Base-by-base conservation (phyloP, 2,888 invertebrate species). In the Tenodera sinensis region DNA sequence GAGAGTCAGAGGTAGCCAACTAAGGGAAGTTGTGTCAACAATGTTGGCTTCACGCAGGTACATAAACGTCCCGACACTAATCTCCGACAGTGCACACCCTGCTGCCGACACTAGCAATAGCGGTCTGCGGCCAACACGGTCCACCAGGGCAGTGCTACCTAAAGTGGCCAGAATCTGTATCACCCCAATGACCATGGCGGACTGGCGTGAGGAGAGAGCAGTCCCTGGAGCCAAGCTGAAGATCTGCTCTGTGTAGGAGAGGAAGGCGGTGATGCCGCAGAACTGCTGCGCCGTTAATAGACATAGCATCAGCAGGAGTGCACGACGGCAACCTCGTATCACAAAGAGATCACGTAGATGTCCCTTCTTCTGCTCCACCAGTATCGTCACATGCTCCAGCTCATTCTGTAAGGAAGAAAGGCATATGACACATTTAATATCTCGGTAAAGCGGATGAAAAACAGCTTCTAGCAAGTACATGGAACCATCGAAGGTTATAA, bases 211-310 rank as follows among this genome's bases (percentile, higher is more conserved):
- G 2, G 93, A 93, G 84, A 95, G 91, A 0, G 94, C 93, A 85
- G 93, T 94, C 30, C 94, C 95, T 20, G 94, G 94, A 83, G 94
- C 93, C 14, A 94, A 94, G 9, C n/a, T 71, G 91, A 96, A 96
- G 91, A 96, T 96, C 91, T 95, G 94, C 89, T 95, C 95, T 0
- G 95, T 94, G 91, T 95, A 95, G 12, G 95, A 92, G 90, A 95
- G 94, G 42, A 95, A 94, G 0, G 95, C 95, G 87, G 95, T 95
- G 91, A 95, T 95, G 0, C 95, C 95, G 87, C 95, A 95, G 88
- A 96, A 95, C 91, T 96, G 96, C 91, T 95, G 95, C 91, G 93
- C 93, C 8, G 95, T 94, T 93, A 96, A 96, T 88, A 96, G 94
- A 0, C 95, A 94, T 86, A 95, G 92, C 2, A 95, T 93, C 89